phyloP scores from a whole-genome alignment of 1,140 invertebrate species.

The Ceratosolen solmsi region DNA sequence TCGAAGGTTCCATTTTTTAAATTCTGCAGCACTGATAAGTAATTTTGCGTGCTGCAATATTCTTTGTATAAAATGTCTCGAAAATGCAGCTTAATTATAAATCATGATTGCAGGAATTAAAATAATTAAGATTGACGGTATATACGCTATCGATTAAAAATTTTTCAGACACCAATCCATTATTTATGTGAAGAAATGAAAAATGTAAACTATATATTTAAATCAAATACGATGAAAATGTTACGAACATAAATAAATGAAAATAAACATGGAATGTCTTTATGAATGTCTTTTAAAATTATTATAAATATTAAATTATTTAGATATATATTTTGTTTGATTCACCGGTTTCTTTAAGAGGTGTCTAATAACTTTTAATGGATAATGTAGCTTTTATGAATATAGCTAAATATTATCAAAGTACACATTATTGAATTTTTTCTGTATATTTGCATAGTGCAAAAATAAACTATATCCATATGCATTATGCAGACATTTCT shows the following conservation, averaged over 20 bases:
- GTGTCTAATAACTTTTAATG: slow-evolving; percentile 21
- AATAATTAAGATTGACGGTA: slow-evolving; percentile 25
- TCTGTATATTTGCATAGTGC: slow-evolving; percentile 15
- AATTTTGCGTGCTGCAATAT: slow-evolving; percentile 19
- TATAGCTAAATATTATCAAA: slow-evolving; percentile 10
- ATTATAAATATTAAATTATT: slow-evolving; percentile 17
- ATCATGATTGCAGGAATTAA: slow-evolving; percentile 14
- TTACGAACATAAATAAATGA: slow-evolving; percentile 21
- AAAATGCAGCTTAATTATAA: slow-evolving; percentile 24
- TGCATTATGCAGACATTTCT: slow-evolving; percentile 46
- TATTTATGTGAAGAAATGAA: neutral
- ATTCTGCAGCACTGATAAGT: slow-evolving; percentile 24
- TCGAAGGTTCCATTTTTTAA: slow-evolving; percentile 40
- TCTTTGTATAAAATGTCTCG: slow-evolving; percentile 42
- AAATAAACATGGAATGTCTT: neutral
- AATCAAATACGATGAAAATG: slow-evolving; percentile 14
- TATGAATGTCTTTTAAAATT: neutral
- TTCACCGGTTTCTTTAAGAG: neutral
- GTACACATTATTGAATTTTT: slow-evolving; percentile 34
- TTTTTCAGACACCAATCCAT: neutral
- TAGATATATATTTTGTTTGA: neutral
- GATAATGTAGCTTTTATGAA: slow-evolving; percentile 22
- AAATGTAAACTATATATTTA: slow-evolving; percentile 13
- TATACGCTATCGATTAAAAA: slow-evolving; percentile 37
- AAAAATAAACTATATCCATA: slow-evolving; percentile 17